phyloP scores from a whole-genome alignment of 1,140 invertebrate genomes.

The Pogonus chalceus region DNA sequence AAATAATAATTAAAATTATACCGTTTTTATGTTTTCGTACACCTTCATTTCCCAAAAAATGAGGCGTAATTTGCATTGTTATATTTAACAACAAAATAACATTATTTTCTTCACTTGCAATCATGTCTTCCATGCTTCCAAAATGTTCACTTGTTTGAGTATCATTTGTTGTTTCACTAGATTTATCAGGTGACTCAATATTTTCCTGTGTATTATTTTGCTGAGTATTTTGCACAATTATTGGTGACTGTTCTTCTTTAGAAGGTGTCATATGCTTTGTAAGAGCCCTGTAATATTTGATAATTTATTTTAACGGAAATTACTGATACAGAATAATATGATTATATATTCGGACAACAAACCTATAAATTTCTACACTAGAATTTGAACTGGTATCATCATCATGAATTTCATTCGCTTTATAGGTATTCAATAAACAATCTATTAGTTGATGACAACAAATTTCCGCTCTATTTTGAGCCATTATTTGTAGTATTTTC shows the following conservation, averaged over 20 bases:
- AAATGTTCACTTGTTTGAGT: conserved; percentile 25
- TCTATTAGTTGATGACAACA: conserved; percentile 43
- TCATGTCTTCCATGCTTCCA: conserved; percentile 36
- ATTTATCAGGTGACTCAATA: conserved; percentile 22
- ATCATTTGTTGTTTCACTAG: conserved; percentile 25
- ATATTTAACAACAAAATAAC: conserved; percentile 32
- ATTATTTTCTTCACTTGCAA: conserved; percentile 37
- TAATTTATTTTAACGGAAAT: conserved; percentile 8
- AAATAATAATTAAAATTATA: conserved; percentile 8
- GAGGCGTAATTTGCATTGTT: conserved; percentile 32
- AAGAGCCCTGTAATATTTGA: conserved; percentile 24
- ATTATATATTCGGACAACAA: background rate
- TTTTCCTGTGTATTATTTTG: conserved; percentile 11
- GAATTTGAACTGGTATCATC: conserved; percentile 40
- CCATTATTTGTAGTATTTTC: conserved; percentile 41
- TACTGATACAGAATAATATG: conserved; percentile 8
- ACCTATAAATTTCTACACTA: conserved; percentile 44
- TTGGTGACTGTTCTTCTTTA: conserved; percentile 6
- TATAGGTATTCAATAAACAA: conserved; percentile 36
- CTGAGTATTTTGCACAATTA: conserved; percentile 9
- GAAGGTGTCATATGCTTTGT: conserved; percentile 31
- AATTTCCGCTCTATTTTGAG: conserved; percentile 37
- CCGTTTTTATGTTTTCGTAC: conserved; percentile 27
- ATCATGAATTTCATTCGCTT: conserved; percentile 25
- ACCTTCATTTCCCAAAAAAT: conserved; percentile 34